Conservation (phyloP, 1,140 invertebrate species). For the Philotrypesis tridentata region DNA sequence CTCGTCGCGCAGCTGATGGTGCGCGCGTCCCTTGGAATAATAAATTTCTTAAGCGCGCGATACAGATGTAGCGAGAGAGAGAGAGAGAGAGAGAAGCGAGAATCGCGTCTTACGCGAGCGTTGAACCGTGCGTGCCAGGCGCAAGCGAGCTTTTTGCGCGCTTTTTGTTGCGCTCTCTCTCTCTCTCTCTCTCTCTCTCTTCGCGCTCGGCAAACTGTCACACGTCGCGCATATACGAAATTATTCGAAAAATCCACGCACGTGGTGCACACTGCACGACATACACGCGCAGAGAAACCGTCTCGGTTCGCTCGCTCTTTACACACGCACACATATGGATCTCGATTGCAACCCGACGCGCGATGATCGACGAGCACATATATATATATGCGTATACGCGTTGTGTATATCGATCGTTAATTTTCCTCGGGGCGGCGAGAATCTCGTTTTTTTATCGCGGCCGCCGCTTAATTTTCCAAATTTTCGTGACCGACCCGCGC, state of each 20-base stretch:
- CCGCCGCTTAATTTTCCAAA: background rate
- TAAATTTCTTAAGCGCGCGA: background rate
- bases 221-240: too few species aligned
- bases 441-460: too few species aligned
- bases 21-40: background rate
- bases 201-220: background rate
- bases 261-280: background rate
- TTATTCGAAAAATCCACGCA: constrained; percentile 38
- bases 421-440: background rate
- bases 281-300: too few species aligned
- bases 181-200: background rate
- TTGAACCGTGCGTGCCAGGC: constrained; percentile 28
- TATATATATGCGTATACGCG: too few species aligned
- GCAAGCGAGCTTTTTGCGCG: constrained; percentile 25
- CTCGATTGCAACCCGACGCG: too few species aligned
- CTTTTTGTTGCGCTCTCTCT: background rate
- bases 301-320: too few species aligned
- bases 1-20: background rate
- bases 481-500: background rate
- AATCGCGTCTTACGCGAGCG: constrained; percentile 27
- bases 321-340: too few species aligned
- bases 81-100: background rate
- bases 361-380: too few species aligned
- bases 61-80: background rate
- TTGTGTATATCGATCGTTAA: constrained; percentile 14